phyloP scores from a whole-genome alignment of 2,797 vertebrate species.

The Clamator glandarius region DNA sequence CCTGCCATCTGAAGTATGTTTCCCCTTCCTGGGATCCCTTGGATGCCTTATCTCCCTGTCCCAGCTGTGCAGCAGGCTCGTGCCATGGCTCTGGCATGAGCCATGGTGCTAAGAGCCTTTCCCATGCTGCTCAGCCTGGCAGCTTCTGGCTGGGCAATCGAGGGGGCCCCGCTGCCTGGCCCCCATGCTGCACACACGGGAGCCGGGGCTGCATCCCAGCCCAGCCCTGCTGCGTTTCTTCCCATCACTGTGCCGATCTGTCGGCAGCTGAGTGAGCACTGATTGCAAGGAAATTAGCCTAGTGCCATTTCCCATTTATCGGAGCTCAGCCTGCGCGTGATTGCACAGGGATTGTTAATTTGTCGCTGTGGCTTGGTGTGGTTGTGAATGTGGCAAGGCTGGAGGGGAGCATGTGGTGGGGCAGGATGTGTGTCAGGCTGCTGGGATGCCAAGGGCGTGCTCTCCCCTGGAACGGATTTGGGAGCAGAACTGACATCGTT shows the following conservation, averaged over 20 bases:
- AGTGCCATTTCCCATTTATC: neutral
- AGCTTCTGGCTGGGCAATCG: neutral
- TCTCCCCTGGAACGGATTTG: neutral
- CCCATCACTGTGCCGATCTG: neutral
- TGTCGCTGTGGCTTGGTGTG: neutral
- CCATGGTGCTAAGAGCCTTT: neutral
- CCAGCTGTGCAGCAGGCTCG: neutral
- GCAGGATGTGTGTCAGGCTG: neutral
- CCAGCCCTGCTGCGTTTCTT: neutral
- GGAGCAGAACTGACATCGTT: neutral
- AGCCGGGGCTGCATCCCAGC: neutral
- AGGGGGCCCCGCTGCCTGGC: neutral
- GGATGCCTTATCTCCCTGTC: neutral
- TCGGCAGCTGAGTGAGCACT: fast-evolving
- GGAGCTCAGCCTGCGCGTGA: neutral
- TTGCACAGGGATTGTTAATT: neutral
- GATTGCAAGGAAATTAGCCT: slow-evolving; percentile 46
- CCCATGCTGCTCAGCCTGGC: fast-evolving
- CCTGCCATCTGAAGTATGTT: neutral
- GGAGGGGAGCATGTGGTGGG: neutral
- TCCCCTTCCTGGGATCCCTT: neutral
- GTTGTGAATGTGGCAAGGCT: neutral
- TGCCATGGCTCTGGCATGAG: neutral
- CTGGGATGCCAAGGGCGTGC: neutral
- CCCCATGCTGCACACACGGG: neutral